Percentiles rank a stretch among this genome's conserved stretches.
phyloP scores from a whole-genome alignment of 1,140 invertebrate genomes.

The Teleogryllus occipitalis region DNA sequence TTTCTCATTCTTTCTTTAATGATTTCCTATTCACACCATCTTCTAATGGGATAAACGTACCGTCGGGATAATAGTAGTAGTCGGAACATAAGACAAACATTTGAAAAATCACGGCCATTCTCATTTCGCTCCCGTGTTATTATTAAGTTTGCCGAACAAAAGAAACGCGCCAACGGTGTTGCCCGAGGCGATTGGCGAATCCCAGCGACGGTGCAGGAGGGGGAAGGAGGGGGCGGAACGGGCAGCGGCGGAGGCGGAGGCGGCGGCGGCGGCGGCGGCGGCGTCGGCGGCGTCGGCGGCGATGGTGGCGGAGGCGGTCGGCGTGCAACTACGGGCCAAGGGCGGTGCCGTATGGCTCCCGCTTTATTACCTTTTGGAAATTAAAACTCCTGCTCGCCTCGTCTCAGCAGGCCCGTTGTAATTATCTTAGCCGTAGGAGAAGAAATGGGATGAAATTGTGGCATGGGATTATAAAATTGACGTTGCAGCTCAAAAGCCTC shows the following conservation, averaged over 20 bases:
- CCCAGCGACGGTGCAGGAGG: too few species aligned
- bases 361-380: neutral
- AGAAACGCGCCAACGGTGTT: neutral
- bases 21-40: too few species aligned
- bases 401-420: neutral
- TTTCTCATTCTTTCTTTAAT: too few species aligned
- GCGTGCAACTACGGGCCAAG: neutral
- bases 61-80: too few species aligned
- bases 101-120: neutral
- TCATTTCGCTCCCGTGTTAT: neutral
- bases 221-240: too few species aligned
- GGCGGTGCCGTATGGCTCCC: neutral
- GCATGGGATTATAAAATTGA: constrained; percentile 1
- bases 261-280: too few species aligned
- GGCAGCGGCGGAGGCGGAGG: too few species aligned
- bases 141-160: neutral
- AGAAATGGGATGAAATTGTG: constrained; percentile 4
- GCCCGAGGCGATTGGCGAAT: neutral
- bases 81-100: neutral
- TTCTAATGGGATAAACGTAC: too few species aligned
- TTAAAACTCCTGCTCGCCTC: neutral
- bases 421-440: neutral
- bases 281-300: too few species aligned
- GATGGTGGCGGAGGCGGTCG: neutral
- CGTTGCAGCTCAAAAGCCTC: neutral